Base-by-base conservation (phyloP, 2,888 invertebrate species). In the Drosophila demipolita region DNA sequence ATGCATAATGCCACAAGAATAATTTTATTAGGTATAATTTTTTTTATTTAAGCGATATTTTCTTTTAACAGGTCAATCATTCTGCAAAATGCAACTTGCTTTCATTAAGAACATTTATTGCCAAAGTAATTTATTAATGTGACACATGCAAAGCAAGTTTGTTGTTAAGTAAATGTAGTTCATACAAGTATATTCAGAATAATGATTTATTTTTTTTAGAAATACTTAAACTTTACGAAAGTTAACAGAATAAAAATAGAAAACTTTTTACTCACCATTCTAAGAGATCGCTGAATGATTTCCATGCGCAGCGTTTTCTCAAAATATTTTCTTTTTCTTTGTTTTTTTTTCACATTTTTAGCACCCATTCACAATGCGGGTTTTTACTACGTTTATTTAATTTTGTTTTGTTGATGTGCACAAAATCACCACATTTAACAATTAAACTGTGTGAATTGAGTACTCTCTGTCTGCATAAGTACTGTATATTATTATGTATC, bases 181-280 rank as follows among this genome's bases (percentile, higher is more conserved):
- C 26, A 17, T 6, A 9, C 26, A 17, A 29, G n/a, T n/a, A 12
- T 12, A 50, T 49, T 49, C 5, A 26, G 9, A 15, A 15, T 3
- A 2, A n/a, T 23, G 20, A 15, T 0, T n/a, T 40, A 40, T 6
- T 38, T 17, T 26, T 23, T n/a, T 26, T 12, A n/a, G 6, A 11
- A 49, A 8, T n/a, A 49, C 9, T 32, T 15, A 8, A 29, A 20
- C 2, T 15, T 23, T n/a, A 7, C 40, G 3, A 33, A 61, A 23
- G 29, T 35, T 45, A 15, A 23, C 8, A 15, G 15, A 1, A 23
- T 45, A 45, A 12, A 35, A 32, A 26, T 3, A 48, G 17, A 6
- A 36, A 1, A 26, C 9, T 40, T 64, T 52, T 12, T 15, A 73
- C 78, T 45, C 33, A 79, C 79, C 79, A 82, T 78, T 82, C 63